Base-by-base conservation (phyloP, 2,113 vertebrate species). In the Callospermophilus lateralis region DNA sequence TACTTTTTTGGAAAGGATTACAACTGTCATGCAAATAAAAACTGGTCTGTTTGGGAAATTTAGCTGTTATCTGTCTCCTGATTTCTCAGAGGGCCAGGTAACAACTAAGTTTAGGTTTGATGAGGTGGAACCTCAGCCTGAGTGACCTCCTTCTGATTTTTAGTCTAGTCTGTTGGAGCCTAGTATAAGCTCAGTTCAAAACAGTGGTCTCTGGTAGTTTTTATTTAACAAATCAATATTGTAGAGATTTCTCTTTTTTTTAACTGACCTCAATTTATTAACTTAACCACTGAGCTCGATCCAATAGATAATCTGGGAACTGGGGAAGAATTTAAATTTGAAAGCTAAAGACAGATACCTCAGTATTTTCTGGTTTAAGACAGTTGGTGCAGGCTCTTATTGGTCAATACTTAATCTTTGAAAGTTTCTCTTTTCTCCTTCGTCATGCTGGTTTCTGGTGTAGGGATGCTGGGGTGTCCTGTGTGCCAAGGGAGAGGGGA, bases 331-430 rank as follows among this genome's bases (percentile, higher is more conserved):
- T 77, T 90, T 90, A 58, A 83, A 76, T 86, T 48, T 78, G 12
- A 95, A 93, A 86, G 45, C 68, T 77, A 68, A 72, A 86, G 74
- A 58, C 28, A 8, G 26, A 37, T 51, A n/a, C 30, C 32, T 84
- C 37, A 68, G 17, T 68, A 22, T 67, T 78, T 93, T 73, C 77
- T 78, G 51, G n/a, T 73, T 92, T 90, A 45, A 68, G 79, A 84
- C 12, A 55, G 83, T 86, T 45, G 81, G 34, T 8, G 26, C 34
- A 97, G 28, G 37, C 24, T 89, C 22, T 89, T 78, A 32, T 30
- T 79, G 68, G 45, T 93, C 58, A 91, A 39, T 93, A 65, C 28
- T 76, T 85, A 84, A 58, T 65, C 3, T 80, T 32, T 34, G n/a
- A 58, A 6, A 37, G 6, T 78, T 67, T 24, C 26, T 34, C 20